A percentile compares a stretch with the other conserved stretches of the same genome.
Conservation (phyloP, 2,113 vertebrate genomes). For the Syrrhaptes paradoxus region DNA sequence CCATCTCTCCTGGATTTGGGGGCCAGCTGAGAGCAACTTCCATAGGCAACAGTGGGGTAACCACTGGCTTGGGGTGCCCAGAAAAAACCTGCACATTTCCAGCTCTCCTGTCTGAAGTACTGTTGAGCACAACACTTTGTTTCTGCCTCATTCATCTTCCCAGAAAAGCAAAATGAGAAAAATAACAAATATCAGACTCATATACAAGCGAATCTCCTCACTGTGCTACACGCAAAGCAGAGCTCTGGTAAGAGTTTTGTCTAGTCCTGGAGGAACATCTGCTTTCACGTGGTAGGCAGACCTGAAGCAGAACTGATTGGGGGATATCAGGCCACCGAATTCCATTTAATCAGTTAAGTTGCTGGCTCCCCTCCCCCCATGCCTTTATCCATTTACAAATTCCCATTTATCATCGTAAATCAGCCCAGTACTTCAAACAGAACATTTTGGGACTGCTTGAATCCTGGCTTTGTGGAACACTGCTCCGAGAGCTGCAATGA, state of each 20-base stretch:
- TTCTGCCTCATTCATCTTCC: neutral
- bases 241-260: neutral
- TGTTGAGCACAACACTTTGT: neutral
- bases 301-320: neutral
- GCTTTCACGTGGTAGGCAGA: neutral
- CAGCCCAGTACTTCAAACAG: neutral
- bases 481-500: slow-evolving; percentile 1
- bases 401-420: slow-evolving; percentile 43
- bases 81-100: neutral
- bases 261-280: neutral
- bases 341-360: neutral
- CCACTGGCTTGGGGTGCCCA: neutral
- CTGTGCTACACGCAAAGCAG: neutral
- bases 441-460: neutral
- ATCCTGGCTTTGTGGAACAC: neutral
- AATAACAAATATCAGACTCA: neutral
- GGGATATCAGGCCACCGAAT: neutral
- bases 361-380: neutral
- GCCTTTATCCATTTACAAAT: slow-evolving; percentile 11
- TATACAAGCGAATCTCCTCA: neutral
- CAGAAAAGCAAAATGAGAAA: neutral
- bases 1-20: neutral
- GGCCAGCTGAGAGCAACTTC: neutral
- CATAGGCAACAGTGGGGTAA: neutral
- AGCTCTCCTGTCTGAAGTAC: neutral